Conservation (phyloP, 2,888 invertebrate species). For the Falcaria lacertinaria region DNA sequence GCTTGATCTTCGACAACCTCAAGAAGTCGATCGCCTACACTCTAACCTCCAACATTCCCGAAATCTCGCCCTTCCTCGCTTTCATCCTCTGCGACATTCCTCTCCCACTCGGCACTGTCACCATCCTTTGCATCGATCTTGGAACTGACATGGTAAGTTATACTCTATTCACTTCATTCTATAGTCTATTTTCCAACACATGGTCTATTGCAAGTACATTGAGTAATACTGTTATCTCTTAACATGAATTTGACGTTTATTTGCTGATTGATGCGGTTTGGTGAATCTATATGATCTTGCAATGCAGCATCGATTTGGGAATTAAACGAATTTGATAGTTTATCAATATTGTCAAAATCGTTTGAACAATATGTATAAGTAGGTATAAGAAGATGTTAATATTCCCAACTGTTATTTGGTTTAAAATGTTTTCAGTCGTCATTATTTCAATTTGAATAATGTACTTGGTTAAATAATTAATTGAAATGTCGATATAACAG, state of each 20-base stretch:
- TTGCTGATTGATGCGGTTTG: no score
- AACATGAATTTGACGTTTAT: background rate
- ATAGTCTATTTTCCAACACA: conserved; percentile 14
- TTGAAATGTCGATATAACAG: conserved; percentile 5
- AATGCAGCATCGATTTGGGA: no score
- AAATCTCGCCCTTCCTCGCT: conserved; percentile 98
- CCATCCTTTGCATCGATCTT: conserved; percentile 98
- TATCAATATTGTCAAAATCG: no score
- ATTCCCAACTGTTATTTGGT: background rate
- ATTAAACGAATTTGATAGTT: no score
- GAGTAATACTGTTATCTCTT: background rate
- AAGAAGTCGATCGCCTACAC: conserved; percentile 99
- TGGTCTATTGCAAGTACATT: background rate
- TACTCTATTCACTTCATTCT: conserved; percentile 17
- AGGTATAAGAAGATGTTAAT: no score
- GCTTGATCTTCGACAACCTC: conserved; percentile 97
- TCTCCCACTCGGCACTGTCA: conserved; percentile 96
- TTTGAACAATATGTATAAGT: no score
- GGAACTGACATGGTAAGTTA: conserved; percentile 98
- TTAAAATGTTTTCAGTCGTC: no score
- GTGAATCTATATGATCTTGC: background rate
- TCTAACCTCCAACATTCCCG: conserved; percentile 97
- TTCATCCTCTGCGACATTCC: conserved; percentile 98
- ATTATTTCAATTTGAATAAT: no score
- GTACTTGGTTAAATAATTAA: background rate